A percentile compares a stretch with the other conserved stretches of the same genome.
Evolutionary conservation across 2,797 vertebrate genomes (phyloP).

Genomic region (Phataginus tricuspis): DNA sequence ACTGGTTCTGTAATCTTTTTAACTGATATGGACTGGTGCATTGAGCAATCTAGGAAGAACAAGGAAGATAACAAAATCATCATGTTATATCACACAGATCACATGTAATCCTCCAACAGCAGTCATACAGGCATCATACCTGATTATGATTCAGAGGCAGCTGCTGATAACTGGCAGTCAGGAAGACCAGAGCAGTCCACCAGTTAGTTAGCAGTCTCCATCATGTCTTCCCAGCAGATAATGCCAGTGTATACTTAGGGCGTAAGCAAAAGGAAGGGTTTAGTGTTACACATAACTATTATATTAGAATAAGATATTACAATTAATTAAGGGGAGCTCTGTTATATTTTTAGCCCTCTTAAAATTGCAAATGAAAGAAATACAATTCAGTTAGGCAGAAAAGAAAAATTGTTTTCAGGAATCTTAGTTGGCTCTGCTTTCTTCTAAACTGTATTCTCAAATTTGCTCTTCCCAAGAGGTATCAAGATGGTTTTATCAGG

Average conservation of each 20-base stretch:
- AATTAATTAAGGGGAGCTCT: neutral
- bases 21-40: conserved; percentile 10
- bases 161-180: neutral
- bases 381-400: conserved; percentile 29
- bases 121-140: neutral
- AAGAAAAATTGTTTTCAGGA: conserved; percentile 26
- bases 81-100: neutral
- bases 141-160: neutral
- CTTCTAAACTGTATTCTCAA: neutral
- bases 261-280: neutral
- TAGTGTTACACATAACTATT: neutral
- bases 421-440: neutral
- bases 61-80: neutral
- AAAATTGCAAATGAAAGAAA: neutral
- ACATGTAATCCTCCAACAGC: neutral
- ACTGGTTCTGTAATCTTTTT: conserved; percentile 17
- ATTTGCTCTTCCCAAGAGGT: neutral
- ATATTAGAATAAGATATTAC: conserved; percentile 42
- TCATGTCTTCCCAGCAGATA: neutral
- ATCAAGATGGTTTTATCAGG: neutral
- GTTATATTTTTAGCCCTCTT: neutral
- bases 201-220: neutral
- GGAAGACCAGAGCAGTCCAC: neutral
- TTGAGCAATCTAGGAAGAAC: neutral
- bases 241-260: neutral